Evolutionary conservation across 2,113 vertebrate genomes (phyloP).

Genomic region (Trematocara unimaculatum): DNA sequence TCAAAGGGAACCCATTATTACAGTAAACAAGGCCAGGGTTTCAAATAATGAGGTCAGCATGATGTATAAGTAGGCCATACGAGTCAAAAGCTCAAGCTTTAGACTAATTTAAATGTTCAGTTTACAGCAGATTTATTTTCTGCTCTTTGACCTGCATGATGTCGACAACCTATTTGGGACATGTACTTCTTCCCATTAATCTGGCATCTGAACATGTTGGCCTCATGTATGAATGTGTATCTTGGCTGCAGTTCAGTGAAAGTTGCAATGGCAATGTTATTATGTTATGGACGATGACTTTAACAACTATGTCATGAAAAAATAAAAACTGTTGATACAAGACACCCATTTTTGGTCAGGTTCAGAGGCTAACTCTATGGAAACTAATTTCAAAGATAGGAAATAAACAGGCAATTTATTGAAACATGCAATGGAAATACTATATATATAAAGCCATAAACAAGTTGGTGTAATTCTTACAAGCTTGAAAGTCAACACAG

Average conservation of each 20-base stretch:
- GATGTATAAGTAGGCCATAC: background rate
- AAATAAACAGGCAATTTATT: background rate
- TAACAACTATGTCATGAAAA: background rate
- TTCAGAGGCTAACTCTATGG: background rate
- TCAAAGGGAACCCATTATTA: background rate
- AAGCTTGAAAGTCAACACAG: background rate
- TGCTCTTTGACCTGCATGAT: background rate
- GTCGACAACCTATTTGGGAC: background rate
- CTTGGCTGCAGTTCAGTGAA: background rate
- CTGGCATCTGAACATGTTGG: background rate
- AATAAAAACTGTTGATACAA: background rate
- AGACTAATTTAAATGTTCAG: background rate
- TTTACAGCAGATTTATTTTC: background rate
- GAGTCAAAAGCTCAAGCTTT: background rate
- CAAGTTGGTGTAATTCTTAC: background rate
- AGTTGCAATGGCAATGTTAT: background rate
- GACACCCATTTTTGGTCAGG: background rate
- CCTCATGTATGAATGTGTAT: background rate
- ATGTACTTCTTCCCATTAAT: background rate
- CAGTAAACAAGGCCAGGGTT: background rate
- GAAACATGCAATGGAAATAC: background rate
- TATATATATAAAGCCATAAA: background rate
- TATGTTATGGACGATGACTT: background rate
- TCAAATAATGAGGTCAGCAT: background rate
- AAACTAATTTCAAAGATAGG: background rate